Evolutionary conservation across 2,888 invertebrate species (phyloP), one percentile per base, ranked within the genome.

Genomic region (Mesorhabditis belari): DNA sequence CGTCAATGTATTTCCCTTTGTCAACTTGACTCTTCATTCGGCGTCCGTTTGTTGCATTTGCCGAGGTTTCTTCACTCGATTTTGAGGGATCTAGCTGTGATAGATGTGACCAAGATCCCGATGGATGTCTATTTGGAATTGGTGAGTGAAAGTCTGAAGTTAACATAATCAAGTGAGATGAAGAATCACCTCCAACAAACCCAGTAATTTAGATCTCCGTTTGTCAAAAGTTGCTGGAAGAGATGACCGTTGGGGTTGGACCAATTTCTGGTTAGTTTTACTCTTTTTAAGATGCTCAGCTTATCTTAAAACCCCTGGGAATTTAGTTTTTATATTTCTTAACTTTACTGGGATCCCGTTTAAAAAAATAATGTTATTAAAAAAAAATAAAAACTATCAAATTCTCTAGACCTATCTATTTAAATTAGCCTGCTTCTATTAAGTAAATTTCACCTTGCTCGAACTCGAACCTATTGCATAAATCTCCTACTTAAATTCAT

Each of bases 21-120:
- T 29, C 63, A 65, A 27, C 62, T 67, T 24, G 67, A 67, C 55
- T 60, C 60, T 12, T 73, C 66, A 56, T 61, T 63, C 55, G 64
- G 58, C 3, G 69, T 77, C 6, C 67, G 77, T 3, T 60, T 66
- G 0, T 61, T 62, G 25, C 67, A 74, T 52, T 54, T 77, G 49
- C 66, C 77, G 9, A 56, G 59, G 24, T 64, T 77, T 27, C 65
- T 77, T 17, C 60, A 73, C 28, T 60, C 62, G 4, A 60, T 77
- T 6, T 61, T 76, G 4, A 4, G 17, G 1, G 64, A 65, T 9
- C 54, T 66, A 0, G n/a, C 12, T 9, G n/a, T 17, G 44, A n/a
- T n/a, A 17, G 44, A 35, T 35, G 44, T 35, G 12, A n/a, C 12
- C n/a, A 9, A 35, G 44, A 35, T 35, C 44, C 44, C 44, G 12